These are phyloP conservation scores for Polypterus bichir DNA, from an alignment of 2,113 vertebrate species.

Conservation along the genomic window DNA sequence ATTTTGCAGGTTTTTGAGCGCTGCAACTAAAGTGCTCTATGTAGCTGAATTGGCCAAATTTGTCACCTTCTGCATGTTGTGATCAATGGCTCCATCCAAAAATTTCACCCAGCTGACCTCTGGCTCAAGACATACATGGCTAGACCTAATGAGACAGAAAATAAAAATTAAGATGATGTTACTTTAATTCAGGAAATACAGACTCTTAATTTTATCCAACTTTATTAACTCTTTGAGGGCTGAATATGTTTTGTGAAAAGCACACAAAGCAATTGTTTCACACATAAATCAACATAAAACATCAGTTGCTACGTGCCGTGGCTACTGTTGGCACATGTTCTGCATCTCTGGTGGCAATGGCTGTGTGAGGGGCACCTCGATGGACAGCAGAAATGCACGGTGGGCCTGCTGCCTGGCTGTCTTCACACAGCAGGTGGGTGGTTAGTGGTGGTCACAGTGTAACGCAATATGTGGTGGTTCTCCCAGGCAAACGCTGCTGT, in stretches of 20 bases:
- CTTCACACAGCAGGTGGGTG: too few species aligned
- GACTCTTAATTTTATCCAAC: not conserved
- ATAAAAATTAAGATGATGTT: not conserved
- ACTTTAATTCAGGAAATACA: not conserved
- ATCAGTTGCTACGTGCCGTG: too few species aligned
- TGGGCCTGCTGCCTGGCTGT: too few species aligned
- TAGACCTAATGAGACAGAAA: constrained; percentile 48
- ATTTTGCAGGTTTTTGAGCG: too few species aligned
- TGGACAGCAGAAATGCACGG: too few species aligned
- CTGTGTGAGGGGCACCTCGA: too few species aligned
- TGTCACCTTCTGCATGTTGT: constrained; percentile 78
- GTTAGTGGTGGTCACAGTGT: too few species aligned
- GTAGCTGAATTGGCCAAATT: constrained; percentile 47
- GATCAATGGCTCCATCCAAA: constrained; percentile 61
- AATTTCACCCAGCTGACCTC: constrained; percentile 79
- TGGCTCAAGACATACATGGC: constrained; percentile 68
- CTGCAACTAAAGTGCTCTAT: not conserved
- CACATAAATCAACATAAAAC: not conserved
- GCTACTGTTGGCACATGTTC: too few species aligned
- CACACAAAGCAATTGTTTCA: not conserved
- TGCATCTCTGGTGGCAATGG: too few species aligned
- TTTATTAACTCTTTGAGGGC: not conserved
- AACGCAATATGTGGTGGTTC: too few species aligned
- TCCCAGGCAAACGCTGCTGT: too few species aligned
- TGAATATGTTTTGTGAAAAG: not conserved